A percentile compares a stretch with the other conserved stretches of the same genome.
phyloP scores from a whole-genome alignment of 2,888 invertebrate genomes.

The Drosophila acutilabella region DNA sequence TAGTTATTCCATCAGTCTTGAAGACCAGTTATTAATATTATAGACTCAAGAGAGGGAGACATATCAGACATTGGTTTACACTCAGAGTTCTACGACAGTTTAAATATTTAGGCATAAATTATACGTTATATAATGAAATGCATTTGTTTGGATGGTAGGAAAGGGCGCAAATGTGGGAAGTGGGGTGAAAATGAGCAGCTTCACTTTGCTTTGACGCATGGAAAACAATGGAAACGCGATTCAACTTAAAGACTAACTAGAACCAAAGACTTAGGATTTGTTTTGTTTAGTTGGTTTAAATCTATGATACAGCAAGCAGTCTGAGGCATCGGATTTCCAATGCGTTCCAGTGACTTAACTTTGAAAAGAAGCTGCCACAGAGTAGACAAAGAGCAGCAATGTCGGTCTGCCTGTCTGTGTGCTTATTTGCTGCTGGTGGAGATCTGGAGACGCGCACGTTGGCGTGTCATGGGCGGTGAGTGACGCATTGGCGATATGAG shows the following conservation, averaged over 20 bases:
- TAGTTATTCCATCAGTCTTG: conserved; percentile 69
- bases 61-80: conserved; percentile 4
- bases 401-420: conserved; percentile 6
- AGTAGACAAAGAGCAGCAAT: background rate
- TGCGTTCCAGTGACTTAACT: conserved; percentile 47
- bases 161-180: too few relatives aligned
- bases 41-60: conserved; percentile 11
- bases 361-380: conserved; percentile 21
- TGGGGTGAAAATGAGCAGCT: conserved; percentile 9
- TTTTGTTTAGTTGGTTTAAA: conserved; percentile 19
- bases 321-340: conserved; percentile 56
- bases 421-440: conserved; percentile 64
- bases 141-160: background rate
- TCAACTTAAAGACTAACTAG: conserved; percentile 55
- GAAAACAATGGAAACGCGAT: conserved; percentile 47
- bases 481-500: conserved; percentile 54
- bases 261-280: conserved; percentile 61
- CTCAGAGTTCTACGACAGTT: conserved; percentile 4
- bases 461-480: conserved; percentile 76
- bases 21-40: conserved; percentile 67
- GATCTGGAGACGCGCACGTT: conserved; percentile 75
- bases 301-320: conserved; percentile 29
- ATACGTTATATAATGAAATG: conserved; percentile 6
- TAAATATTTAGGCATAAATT: conserved; percentile 30
- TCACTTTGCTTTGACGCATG: conserved; percentile 33